Conservation (phyloP, 2,113 vertebrate genomes). For the Mastomys natalensis region DNA sequence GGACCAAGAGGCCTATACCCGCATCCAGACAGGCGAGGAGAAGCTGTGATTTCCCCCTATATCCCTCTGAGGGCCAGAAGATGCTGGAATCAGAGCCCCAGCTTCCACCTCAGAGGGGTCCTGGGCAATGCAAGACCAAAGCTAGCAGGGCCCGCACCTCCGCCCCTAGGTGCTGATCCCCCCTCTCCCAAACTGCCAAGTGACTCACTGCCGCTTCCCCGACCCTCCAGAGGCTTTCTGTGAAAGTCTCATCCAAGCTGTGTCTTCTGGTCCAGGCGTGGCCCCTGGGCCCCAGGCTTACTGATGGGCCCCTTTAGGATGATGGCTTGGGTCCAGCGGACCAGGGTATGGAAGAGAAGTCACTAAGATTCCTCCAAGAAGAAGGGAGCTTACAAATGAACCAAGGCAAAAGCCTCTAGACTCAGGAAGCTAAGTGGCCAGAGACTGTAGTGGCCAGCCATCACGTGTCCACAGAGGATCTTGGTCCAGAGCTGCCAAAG, state of each 20-base stretch:
- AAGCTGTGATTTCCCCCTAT: conserved; percentile 88
- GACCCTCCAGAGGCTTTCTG: conserved; percentile 67
- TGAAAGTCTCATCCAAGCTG: conserved; percentile 71
- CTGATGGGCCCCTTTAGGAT: neutral
- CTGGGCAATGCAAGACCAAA: conserved; percentile 76
- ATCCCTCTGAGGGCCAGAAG: conserved; percentile 40
- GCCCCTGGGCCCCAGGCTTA: neutral
- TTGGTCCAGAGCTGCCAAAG: neutral
- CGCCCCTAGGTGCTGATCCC: neutral
- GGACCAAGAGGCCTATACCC: conserved; percentile 87
- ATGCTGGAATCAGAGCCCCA: conserved; percentile 56
- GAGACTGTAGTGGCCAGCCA: neutral
- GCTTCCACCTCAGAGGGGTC: conserved; percentile 40
- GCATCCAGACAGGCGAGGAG: conserved; percentile 92
- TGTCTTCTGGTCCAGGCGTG: neutral
- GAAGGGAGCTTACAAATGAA: neutral
- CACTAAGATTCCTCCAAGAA: neutral
- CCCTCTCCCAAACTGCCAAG: conserved; percentile 66
- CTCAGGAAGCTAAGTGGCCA: conserved; percentile 60
- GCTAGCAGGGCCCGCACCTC: conserved; percentile 63
- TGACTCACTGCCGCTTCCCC: conserved; percentile 73
- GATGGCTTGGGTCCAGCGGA: conserved; percentile 32
- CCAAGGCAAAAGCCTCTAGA: conserved; percentile 27
- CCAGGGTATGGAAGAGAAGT: neutral
- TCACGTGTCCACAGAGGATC: neutral